A percentile compares a stretch with the other conserved stretches of the same genome.
Evolutionary conservation across 2,888 invertebrate species (phyloP).

Genomic region (Cryptocephalus moraei): DNA sequence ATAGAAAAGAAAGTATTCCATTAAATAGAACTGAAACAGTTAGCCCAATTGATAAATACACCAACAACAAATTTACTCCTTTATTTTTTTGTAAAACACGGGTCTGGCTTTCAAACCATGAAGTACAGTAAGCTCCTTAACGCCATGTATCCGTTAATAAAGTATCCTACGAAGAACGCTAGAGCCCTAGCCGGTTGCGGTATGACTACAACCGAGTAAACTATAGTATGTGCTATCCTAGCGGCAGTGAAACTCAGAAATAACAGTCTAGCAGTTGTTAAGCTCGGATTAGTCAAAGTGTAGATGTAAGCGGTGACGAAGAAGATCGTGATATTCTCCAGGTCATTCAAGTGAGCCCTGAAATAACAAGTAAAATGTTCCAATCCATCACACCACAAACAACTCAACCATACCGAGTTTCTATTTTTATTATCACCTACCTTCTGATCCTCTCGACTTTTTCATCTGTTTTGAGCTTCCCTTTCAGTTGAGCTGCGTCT

Average conservation of each 20-base stretch:
- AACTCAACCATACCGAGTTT: neutral
- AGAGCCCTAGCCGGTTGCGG: conserved; percentile 28
- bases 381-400: neutral
- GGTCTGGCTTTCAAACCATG: neutral
- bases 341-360: conserved; percentile 58
- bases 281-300: conserved; percentile 45
- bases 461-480: conserved; percentile 29
- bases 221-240: conserved; percentile 24
- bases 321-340: conserved; percentile 59
- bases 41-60: too few species aligned
- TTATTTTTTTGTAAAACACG: too few species aligned
- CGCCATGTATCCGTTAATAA: conserved; percentile 29
- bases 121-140: conserved; percentile 15
- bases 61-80: too few species aligned
- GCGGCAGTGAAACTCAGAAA: conserved; percentile 16
- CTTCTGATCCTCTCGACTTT: conserved; percentile 40
- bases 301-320: conserved; percentile 49
- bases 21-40: too few species aligned
- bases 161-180: conserved; percentile 19
- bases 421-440: conserved; percentile 16
- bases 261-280: conserved; percentile 35
- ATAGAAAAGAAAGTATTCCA: too few species aligned
- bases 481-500: conserved; percentile 30
- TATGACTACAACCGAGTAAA: conserved; percentile 25
- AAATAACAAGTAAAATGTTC: conserved; percentile 14